Evolutionary conservation across 2,888 invertebrate genomes (phyloP).

Genomic region (Schrankia costaestrigalis): DNA sequence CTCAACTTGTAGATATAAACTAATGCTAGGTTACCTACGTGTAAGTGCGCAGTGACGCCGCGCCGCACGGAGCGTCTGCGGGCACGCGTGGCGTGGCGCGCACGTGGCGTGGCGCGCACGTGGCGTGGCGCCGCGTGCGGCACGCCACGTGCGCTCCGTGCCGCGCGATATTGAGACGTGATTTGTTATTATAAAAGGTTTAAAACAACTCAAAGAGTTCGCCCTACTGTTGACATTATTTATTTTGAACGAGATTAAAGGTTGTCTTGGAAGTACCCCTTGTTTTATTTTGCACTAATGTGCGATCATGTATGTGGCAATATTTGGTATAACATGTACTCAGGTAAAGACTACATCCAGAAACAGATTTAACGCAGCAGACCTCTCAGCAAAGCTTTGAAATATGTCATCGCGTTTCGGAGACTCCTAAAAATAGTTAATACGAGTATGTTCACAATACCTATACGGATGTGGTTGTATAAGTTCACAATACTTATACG

Average conservation of each 20-base stretch:
- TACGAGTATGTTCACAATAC: no score
- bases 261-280: slow-evolving; percentile 69
- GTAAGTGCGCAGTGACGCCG: slow-evolving; percentile 34
- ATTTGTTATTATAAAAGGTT: slow-evolving; percentile 71
- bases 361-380: no score
- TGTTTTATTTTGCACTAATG: slow-evolving; percentile 34
- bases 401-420: no score
- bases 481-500: no score
- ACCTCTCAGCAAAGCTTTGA: no score
- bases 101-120: slow-evolving; percentile 1
- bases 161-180: slow-evolving; percentile 36
- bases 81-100: not conserved
- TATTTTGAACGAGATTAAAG: slow-evolving; percentile 78
- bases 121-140: no score
- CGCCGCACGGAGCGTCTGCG: no score
- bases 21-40: slow-evolving; percentile 53
- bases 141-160: slow-evolving; percentile 3
- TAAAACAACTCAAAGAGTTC: slow-evolving; percentile 75
- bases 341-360: no score
- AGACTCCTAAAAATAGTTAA: no score
- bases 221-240: slow-evolving; percentile 75
- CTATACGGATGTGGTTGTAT: no score
- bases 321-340: no score
- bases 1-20: slow-evolving; percentile 53
- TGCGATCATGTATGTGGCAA: not conserved